A percentile compares a stretch with the other conserved stretches of the same genome.
Evolutionary conservation across 2,113 vertebrate species (phyloP).

Genomic region (Notiomystis cincta): DNA sequence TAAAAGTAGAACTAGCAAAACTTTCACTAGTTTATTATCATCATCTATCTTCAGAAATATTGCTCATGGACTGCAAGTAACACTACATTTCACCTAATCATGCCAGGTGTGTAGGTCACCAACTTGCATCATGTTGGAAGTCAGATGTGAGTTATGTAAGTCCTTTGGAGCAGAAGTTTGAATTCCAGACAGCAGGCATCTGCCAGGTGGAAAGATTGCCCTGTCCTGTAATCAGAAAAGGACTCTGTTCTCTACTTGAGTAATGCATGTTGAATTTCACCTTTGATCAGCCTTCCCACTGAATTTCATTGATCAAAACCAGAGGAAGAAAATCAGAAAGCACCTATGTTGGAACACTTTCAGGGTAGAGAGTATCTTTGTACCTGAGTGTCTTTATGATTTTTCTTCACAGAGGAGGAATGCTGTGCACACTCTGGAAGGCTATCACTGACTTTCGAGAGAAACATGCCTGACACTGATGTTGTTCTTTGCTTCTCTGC

Average conservation of each 20-base stretch:
- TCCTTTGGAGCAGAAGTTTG: not conserved
- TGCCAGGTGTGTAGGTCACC: not conserved
- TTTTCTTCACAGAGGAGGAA: constrained; percentile 82
- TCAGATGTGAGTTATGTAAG: not conserved
- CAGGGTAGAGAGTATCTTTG: not conserved
- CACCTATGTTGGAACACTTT: not conserved
- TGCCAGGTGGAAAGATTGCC: not conserved
- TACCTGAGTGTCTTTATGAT: not conserved
- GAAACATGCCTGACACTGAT: constrained; percentile 75
- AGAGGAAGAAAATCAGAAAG: not conserved
- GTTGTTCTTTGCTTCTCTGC: not conserved
- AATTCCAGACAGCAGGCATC: constrained; percentile 10
- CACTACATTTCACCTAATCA: not conserved
- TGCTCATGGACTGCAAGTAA: not conserved
- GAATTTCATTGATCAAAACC: not conserved
- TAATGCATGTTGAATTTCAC: not conserved
- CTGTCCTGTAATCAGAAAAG: not conserved
- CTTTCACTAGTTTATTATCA: not conserved
- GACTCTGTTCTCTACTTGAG: constrained; percentile 26
- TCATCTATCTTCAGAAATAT: not conserved
- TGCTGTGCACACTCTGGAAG: constrained; percentile 93
- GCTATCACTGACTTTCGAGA: constrained; percentile 87
- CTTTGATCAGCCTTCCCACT: constrained; percentile 22
- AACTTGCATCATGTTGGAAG: not conserved
- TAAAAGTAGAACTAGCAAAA: not conserved